Conservation (phyloP, 2,113 vertebrate species). For the Polyodon spathula region DNA sequence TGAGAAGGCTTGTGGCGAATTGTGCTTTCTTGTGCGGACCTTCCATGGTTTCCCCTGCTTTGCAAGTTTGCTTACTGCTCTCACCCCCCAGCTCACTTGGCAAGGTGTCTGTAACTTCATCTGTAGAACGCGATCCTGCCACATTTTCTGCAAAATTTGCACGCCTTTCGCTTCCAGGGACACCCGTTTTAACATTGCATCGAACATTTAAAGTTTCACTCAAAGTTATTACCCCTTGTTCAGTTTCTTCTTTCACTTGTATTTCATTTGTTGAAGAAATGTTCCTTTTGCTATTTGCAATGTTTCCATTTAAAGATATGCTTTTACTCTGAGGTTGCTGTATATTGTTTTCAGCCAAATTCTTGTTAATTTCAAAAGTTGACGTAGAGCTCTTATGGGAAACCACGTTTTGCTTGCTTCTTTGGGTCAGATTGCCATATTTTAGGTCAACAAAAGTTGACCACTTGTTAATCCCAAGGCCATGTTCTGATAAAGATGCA, state of each 20-base stretch:
- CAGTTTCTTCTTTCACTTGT: slow-evolving; percentile 49
- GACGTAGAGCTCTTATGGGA: slow-evolving; percentile 35
- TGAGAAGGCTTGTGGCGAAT: slow-evolving; percentile 82
- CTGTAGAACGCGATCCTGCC: slow-evolving; percentile 55
- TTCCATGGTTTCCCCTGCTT: slow-evolving; percentile 49
- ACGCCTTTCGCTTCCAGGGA: slow-evolving; percentile 40
- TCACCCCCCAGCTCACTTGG: slow-evolving; percentile 40
- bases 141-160: slow-evolving; percentile 45
- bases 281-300: slow-evolving; percentile 23
- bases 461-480: slow-evolving; percentile 70
- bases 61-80: slow-evolving; percentile 35
- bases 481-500: slow-evolving; percentile 62
- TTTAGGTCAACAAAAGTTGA: slow-evolving; percentile 83
- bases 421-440: slow-evolving; percentile 57
- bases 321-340: slow-evolving; percentile 57
- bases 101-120: slow-evolving; percentile 59
- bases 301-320: slow-evolving; percentile 39
- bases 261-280: slow-evolving; percentile 39
- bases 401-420: slow-evolving; percentile 33
- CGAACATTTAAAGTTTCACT: slow-evolving; percentile 69
- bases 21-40: slow-evolving; percentile 74
- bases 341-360: slow-evolving; percentile 32
- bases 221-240: slow-evolving; percentile 62
- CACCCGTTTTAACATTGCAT: slow-evolving; percentile 62
- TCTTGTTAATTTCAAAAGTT: slow-evolving; percentile 41